Evolutionary conservation across 2,797 vertebrate species (phyloP), one percentile per base, ranked within the genome.

Genomic region (Alcedo atthis): DNA sequence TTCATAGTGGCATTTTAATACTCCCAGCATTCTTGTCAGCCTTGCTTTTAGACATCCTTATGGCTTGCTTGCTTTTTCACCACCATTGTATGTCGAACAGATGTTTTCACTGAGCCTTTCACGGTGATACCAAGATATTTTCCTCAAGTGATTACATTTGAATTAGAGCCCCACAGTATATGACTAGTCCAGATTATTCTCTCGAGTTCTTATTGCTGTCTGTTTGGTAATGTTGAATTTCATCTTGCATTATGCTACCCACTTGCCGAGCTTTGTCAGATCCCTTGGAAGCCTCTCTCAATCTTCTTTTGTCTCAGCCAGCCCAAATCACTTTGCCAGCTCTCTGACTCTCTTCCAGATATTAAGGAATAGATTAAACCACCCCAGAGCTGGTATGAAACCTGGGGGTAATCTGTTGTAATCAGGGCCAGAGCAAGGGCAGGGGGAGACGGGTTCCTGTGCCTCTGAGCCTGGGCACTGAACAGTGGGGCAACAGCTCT

Each of bases 331-430:
- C 90, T 95, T 92, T 62, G 63, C 89, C 89, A 90, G 88, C 81
- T 95, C 71, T 19, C 54, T 22, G 37, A 87, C 46, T 88, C 49
- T 92, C 76, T 90, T 53, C 57, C 78, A 87, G 90, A 84, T 96
- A 96, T 92, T 96, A 95, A 96, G 86, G 66, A 96, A 92, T 71
- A 88, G 88, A 95, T 96, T 96, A 93, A 96, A 93, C 75, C 37
- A 93, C 68, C n/a, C 88, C 49, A 85, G 85, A 91, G 82, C 33
- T 87, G 46, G 59, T 87, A 84, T 69, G 91, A 93, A 92, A 96
- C 77, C 59, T 90, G 45, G 32, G 32, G 18, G 71, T 94, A 96
- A 96, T 96, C 92, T 71, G 22, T 81, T 58, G 81, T 93, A 96
- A 96, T 95, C 55, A 5, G 49, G 71, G 84, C 61, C 46, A 82